Evolutionary conservation across 2,888 invertebrate genomes (phyloP).

Genomic region (Apomyelois bistriatella): DNA sequence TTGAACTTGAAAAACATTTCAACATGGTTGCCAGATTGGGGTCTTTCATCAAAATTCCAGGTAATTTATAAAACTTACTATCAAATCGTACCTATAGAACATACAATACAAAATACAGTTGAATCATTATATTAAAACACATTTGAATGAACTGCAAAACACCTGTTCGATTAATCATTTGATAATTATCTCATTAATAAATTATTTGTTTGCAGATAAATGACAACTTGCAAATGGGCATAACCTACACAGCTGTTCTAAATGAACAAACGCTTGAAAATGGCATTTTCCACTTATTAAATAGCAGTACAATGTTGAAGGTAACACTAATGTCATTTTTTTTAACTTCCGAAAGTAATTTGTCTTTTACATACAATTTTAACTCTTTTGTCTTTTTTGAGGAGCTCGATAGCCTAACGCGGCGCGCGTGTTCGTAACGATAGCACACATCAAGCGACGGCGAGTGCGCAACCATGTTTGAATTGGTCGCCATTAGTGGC

Average conservation of each 20-base stretch:
- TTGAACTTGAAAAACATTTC: conserved; percentile 48
- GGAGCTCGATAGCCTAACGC: too few relatives aligned
- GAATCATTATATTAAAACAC: too few relatives aligned
- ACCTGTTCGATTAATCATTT: conserved; percentile 11
- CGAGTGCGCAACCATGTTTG: too few relatives aligned
- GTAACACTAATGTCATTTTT: conserved; percentile 47
- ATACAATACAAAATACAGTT: too few relatives aligned
- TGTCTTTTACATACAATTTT: too few relatives aligned
- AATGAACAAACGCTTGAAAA: conserved; percentile 83
- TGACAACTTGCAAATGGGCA: conserved; percentile 77
- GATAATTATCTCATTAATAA: conserved; percentile 1
- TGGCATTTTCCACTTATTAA: conserved; percentile 84
- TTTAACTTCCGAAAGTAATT: too few relatives aligned
- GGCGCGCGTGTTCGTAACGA: too few relatives aligned
- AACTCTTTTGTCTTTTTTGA: too few relatives aligned
- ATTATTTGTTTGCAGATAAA: conserved; percentile 42
- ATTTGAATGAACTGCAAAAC: not conserved
- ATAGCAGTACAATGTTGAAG: conserved; percentile 83
- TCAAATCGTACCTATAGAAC: too few relatives aligned
- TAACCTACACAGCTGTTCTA: conserved; percentile 87
- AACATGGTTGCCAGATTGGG: conserved; percentile 51
- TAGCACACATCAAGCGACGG: too few relatives aligned
- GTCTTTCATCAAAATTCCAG: conserved; percentile 43
- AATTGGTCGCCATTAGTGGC: too few relatives aligned
- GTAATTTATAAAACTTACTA: conserved; percentile 31